phyloP scores from a whole-genome alignment of 2,797 vertebrate genomes.

The Notolabrus celidotus region DNA sequence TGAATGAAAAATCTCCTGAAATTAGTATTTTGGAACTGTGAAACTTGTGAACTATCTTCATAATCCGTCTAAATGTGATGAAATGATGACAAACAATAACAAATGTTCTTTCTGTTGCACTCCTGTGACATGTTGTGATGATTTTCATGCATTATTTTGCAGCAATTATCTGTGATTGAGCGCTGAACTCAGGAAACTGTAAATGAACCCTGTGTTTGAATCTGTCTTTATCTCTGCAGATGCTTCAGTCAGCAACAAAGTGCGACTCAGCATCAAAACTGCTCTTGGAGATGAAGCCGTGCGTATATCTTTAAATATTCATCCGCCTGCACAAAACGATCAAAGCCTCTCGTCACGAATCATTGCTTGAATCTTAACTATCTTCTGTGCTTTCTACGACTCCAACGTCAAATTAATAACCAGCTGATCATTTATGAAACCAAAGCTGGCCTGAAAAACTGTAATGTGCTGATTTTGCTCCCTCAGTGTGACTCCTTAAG shows the following conservation, averaged over 20 bases:
- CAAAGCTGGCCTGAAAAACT: neutral
- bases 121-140: neutral
- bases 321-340: neutral
- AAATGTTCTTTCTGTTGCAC: neutral
- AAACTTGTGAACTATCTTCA: too few species aligned
- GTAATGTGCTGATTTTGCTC: neutral
- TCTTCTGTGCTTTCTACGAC: neutral
- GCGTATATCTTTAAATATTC: conserved; percentile 75
- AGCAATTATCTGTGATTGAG: too few species aligned
- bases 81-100: neutral
- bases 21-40: neutral
- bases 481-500: neutral
- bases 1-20: too few species aligned
- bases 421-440: neutral
- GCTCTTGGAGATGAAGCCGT: conserved; percentile 93
- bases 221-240: conserved; percentile 54
- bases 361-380: neutral
- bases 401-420: neutral
- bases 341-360: conserved; percentile 18
- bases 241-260: conserved; percentile 87
- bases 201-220: neutral
- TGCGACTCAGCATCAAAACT: conserved; percentile 92
- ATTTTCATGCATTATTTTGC: neutral
- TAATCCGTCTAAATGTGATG: neutral
- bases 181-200: neutral